These are phyloP conservation scores for Stichopus chloronotus DNA, from an alignment of 35 echinoderm and acorn worm genomes.

Conservation along the genomic window DNA sequence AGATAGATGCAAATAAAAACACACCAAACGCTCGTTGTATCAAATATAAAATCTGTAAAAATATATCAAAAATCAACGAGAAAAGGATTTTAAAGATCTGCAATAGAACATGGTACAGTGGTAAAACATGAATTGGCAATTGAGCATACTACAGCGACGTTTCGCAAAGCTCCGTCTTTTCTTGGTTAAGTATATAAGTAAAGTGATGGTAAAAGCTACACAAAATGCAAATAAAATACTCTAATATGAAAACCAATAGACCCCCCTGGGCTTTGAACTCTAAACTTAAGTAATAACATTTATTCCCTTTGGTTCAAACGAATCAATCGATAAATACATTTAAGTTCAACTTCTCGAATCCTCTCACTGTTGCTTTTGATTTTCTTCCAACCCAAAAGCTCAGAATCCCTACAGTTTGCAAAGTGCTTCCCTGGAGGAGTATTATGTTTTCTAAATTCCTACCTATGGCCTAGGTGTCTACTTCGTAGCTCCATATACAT, in stretches of 20 bases:
- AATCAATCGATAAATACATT: background rate
- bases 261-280: background rate
- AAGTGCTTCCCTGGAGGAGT: background rate
- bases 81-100: background rate
- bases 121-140: background rate
- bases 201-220: background rate
- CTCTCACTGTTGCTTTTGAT: no score
- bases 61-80: background rate
- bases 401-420: no score
- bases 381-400: background rate
- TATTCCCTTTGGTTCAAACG: no score
- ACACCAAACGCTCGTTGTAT: no score
- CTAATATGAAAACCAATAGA: background rate
- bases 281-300: background rate
- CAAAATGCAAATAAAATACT: background rate
- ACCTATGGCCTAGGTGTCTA: constrained; percentile 5
- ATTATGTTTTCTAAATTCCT: background rate
- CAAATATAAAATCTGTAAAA: background rate
- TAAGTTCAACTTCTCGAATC: background rate
- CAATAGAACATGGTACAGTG: background rate
- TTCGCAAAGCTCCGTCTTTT: background rate
- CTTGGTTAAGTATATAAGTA: background rate
- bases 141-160: background rate
- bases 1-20: no score
- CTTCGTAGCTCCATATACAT: background rate